Base-by-base conservation (phyloP, 2,113 vertebrate species). In the Tricholaema leucomelas region DNA sequence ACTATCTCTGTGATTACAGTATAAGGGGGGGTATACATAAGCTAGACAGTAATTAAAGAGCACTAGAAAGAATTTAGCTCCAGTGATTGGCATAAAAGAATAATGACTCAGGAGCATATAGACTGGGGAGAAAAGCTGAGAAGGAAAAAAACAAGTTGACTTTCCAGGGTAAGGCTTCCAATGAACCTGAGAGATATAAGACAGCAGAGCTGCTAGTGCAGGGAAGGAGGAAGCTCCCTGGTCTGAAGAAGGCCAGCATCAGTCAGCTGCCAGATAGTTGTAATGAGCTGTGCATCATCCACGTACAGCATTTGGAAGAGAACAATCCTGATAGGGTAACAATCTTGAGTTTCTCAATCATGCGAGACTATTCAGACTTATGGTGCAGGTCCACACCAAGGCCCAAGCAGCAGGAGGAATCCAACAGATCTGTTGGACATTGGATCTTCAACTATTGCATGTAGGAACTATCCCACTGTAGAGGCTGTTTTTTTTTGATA, bases 11-110 rank as follows among this genome's bases (percentile, higher is more conserved):
- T 92, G 91, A 94, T 91, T 95, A 80, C 78, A 92, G 31, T 66
- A 61, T 69, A 70, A 94, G 27, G 20, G 23, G 42, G 70, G 70
- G 90, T 94, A 88, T 94, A 95, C 69, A 89, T 92, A 94, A 96
- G 89, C 75, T 87, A 96, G 81, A 77, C 71, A 89, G 87, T 87
- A 89, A 93, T 94, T 96, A 95, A 94, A 35, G 2, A 85, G 72
- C 82, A 71, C 52, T 87, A 89, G 90, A 87, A 92, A 82, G 93
- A 87, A 17, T 67, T 42, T 64, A 63, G 85, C 75, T 92, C 55
- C 52, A 70, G 7, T 60, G 31, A 92, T 93, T 89, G 92, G 63
- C 85, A 80, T 56, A 67, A 92, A 85, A 64, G 56, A 95, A 67
- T 58, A 87, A 70, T 82, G 75, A 87, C 19, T 87, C 81, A 85